phyloP scores from a whole-genome alignment of 2,113 vertebrate species.

The Phainopepla nitens region DNA sequence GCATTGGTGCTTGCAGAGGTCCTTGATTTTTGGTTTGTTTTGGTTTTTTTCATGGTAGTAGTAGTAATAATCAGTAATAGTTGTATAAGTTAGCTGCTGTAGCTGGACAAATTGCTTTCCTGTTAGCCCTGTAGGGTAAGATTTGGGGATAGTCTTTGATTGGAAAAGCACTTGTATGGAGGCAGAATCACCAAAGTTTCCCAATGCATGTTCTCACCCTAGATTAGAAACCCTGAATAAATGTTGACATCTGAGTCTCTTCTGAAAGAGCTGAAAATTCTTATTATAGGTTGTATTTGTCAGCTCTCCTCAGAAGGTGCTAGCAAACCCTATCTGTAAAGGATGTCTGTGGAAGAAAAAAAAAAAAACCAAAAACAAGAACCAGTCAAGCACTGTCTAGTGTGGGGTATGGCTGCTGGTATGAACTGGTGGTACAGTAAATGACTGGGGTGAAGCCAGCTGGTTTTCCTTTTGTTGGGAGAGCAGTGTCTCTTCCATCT shows the following conservation, averaged over 20 bases:
- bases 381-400: neutral
- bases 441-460: neutral
- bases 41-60: neutral
- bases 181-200: neutral
- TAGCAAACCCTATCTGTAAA: neutral
- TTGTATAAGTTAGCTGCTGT: neutral
- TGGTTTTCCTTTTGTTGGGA: neutral
- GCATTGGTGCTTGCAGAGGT: neutral
- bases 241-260: neutral
- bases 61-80: neutral
- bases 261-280: neutral
- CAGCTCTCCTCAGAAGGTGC: neutral
- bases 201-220: neutral
- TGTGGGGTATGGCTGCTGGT: neutral
- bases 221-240: neutral
- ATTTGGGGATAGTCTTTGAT: neutral
- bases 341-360: neutral
- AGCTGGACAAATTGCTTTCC: neutral
- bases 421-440: neutral
- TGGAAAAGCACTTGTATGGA: neutral
- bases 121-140: neutral
- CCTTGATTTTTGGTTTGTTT: neutral
- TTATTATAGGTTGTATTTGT: neutral
- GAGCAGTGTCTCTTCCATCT: neutral
- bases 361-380: neutral